Percentiles rank a stretch among this genome's conserved stretches.
Evolutionary conservation across 1,140 invertebrate species (phyloP).

Genomic region (Tribolium madens): DNA sequence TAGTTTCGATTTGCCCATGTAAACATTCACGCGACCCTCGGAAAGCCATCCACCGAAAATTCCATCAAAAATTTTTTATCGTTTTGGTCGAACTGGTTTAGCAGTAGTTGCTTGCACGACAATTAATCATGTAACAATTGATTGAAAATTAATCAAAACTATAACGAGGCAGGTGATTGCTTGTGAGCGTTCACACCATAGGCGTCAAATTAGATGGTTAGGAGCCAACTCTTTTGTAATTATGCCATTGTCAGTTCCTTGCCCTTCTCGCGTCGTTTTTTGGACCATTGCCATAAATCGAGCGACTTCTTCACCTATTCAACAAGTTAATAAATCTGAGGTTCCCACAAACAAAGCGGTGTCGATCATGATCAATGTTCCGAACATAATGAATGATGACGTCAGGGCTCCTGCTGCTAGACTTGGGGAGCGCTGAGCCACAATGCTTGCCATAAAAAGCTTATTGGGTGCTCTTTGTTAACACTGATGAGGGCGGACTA

Average conservation of each 20-base stretch:
- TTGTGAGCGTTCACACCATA: slow-evolving; percentile 63
- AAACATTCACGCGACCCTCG: slow-evolving; percentile 55
- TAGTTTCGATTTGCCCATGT: slow-evolving; percentile 61
- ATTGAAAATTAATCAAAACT: slow-evolving; percentile 67
- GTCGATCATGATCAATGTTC: slow-evolving; percentile 53
- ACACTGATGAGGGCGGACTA: slow-evolving; percentile 55
- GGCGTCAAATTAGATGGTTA: slow-evolving; percentile 64
- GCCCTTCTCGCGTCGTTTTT: not conserved
- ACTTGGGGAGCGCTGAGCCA: slow-evolving; percentile 46
- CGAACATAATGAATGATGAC: slow-evolving; percentile 54
- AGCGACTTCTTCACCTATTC: slow-evolving; percentile 4
- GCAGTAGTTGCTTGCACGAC: slow-evolving; percentile 52
- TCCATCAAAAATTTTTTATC: slow-evolving; percentile 29
- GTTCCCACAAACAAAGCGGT: slow-evolving; percentile 45
- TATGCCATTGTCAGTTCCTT: slow-evolving; percentile 25
- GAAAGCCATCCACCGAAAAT: slow-evolving; percentile 27
- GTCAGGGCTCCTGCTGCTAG: slow-evolving; percentile 51
- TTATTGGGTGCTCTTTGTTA: slow-evolving; percentile 56
- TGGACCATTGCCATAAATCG: not conserved
- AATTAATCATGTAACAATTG: slow-evolving; percentile 65
- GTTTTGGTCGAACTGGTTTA: slow-evolving; percentile 12
- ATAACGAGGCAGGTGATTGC: slow-evolving; percentile 67
- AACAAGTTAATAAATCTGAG: slow-evolving; percentile 31
- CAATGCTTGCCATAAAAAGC: slow-evolving; percentile 54
- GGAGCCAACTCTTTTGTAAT: slow-evolving; percentile 40